Evolutionary conservation across 1,140 invertebrate species (phyloP).

Genomic region (Eurosta solidaginis): DNA sequence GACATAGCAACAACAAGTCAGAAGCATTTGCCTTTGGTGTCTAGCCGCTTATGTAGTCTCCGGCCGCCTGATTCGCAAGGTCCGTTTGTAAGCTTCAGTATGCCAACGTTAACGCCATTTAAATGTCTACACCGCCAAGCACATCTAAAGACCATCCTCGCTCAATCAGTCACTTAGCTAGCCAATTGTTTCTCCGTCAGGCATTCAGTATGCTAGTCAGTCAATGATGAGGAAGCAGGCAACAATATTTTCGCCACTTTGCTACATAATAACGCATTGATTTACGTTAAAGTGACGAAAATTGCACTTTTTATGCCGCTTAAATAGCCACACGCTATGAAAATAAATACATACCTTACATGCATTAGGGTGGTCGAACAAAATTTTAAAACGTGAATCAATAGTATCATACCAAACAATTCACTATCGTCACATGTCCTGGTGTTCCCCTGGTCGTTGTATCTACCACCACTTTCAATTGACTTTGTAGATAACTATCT

Average conservation of each 20-base stretch:
- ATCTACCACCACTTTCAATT: background rate
- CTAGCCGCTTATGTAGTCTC: background rate
- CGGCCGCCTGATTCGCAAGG: background rate
- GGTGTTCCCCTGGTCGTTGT: background rate
- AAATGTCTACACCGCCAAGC: background rate
- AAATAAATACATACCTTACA: too few species aligned
- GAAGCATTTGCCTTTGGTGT: background rate
- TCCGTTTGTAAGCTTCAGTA: background rate
- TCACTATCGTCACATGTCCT: too few species aligned
- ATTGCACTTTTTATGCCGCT: constrained; percentile 29
- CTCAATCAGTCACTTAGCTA: background rate
- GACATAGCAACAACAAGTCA: background rate
- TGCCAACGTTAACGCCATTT: background rate
- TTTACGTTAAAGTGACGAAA: constrained; percentile 31
- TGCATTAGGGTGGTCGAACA: background rate
- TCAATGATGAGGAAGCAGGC: background rate
- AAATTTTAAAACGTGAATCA: background rate
- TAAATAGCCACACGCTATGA: background rate
- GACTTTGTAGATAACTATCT: too few species aligned
- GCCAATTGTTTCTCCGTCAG: background rate
- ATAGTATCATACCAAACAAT: too few species aligned
- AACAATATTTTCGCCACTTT: background rate
- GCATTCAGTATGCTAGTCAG: background rate
- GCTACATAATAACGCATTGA: constrained; percentile 16
- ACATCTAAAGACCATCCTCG: background rate